Evolutionary conservation across 2,113 vertebrate species (phyloP).

Genomic region (Verasper variegatus): DNA sequence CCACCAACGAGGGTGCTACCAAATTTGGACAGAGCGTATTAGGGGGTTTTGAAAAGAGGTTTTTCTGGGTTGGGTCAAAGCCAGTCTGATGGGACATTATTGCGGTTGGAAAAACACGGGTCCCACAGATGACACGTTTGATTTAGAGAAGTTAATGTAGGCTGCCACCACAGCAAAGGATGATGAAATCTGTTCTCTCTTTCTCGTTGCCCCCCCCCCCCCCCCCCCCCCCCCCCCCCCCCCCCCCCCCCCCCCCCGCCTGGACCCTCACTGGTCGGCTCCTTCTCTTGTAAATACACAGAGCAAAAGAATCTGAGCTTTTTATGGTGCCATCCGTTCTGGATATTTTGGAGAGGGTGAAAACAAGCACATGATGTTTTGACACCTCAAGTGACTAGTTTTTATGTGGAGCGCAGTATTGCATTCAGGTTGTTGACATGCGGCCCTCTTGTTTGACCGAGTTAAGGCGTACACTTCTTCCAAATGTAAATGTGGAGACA

Average conservation of each 20-base stretch:
- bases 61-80: constrained; percentile 71
- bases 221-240: constrained; percentile 11
- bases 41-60: constrained; percentile 51
- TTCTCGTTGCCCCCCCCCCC: constrained; percentile 14
- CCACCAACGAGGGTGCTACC: constrained; percentile 78
- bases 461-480: background rate
- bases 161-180: constrained; percentile 53
- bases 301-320: constrained; percentile 39
- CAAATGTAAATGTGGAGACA: constrained; percentile 29
- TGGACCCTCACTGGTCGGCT: constrained; percentile 29
- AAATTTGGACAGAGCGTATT: constrained; percentile 73
- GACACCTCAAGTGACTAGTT: constrained; percentile 25
- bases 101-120: constrained; percentile 69
- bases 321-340: constrained; percentile 47
- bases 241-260: constrained; percentile 11
- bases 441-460: constrained; percentile 21
- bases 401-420: constrained; percentile 11
- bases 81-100: constrained; percentile 65
- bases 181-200: constrained; percentile 62
- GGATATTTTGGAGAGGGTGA: constrained; percentile 17
- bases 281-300: constrained; percentile 51
- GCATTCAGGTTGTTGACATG: constrained; percentile 21
- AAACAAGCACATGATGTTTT: constrained; percentile 56
- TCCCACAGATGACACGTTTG: constrained; percentile 66
- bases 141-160: constrained; percentile 64